Conservation (phyloP, 2,888 invertebrate genomes). For the Cynaeus angustus region DNA sequence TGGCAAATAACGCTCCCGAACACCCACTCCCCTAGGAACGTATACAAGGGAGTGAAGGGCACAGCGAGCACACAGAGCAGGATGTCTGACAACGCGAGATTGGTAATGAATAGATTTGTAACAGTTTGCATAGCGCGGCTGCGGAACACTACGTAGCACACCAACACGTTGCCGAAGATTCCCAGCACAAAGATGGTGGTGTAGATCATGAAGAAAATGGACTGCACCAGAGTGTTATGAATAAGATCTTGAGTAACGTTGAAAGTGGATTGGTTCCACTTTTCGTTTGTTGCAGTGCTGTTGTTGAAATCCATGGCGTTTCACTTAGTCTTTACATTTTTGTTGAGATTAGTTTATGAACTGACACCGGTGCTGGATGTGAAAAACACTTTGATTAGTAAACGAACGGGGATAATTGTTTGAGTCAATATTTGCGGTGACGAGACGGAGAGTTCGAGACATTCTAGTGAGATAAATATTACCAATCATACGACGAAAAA, state of each 20-base stretch:
- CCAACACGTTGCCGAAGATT: slow-evolving; percentile 90
- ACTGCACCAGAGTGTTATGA: slow-evolving; percentile 80
- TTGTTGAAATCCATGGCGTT: slow-evolving; percentile 54
- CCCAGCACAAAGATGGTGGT: slow-evolving; percentile 91
- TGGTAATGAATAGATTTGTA: slow-evolving; percentile 97
- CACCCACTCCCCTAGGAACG: slow-evolving; percentile 93
- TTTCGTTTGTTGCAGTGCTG: slow-evolving; percentile 53
- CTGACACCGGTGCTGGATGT: background rate
- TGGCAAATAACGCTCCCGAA: slow-evolving; percentile 95
- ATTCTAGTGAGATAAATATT: slow-evolving; percentile 29
- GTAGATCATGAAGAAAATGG: slow-evolving; percentile 85
- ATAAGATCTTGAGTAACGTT: slow-evolving; percentile 70
- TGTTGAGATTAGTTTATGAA: background rate
- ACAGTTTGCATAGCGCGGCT: slow-evolving; percentile 98
- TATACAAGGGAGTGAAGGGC: slow-evolving; percentile 96
- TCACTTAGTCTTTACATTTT: slow-evolving; percentile 16
- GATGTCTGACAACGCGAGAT: slow-evolving; percentile 95
- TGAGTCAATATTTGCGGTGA: slow-evolving; percentile 27
- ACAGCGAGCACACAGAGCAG: slow-evolving; percentile 94
- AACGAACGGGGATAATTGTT: slow-evolving; percentile 9
- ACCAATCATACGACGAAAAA: slow-evolving; percentile 13
- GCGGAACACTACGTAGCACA: slow-evolving; percentile 93
- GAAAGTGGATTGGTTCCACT: slow-evolving; percentile 50
- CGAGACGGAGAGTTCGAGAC: slow-evolving; percentile 9
- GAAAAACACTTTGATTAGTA: slow-evolving; percentile 39